Base-by-base conservation (phyloP, 2,797 vertebrate species). In the Coendou prehensilis region DNA sequence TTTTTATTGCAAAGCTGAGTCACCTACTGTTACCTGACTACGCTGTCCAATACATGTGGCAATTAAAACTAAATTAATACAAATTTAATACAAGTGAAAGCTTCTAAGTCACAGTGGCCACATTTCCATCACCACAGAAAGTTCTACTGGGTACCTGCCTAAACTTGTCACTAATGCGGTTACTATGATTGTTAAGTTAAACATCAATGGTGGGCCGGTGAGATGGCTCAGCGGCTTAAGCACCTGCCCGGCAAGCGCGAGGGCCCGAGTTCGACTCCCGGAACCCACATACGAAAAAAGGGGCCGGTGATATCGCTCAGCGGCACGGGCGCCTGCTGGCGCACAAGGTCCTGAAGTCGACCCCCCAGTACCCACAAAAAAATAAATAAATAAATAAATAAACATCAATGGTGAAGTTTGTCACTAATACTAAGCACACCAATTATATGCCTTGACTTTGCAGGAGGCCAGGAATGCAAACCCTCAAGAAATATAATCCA, bases 11-110 rank as follows among this genome's bases (percentile, higher is more conserved):
- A 52, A 18, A 54, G 30, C 41, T 2, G 10, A 56, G 47, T 87
- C 54, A 9, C 83, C 22, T 26, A 23, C 30, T 64, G 1, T 80
- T 37, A 87, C 37, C 26, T 37, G 5, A 54, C 61, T 45, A 41
- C 6, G 2, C 11, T n/a, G 22, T 15, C 15, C 8, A n/a, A 13
- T 2, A 61, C 26, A 30, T 6, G 4, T 54, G 10, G 8, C 17
- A 22, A 33, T 47, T n/a, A 41, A 75, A 14, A 28, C 57, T 63
- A 71, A 20, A 69, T 78, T 50, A 18, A 57, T 41, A 30, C 61
- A 26, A 76, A 86, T 71, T 92, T 14, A 4, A 50, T 61, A 26
- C 73, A 83, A 78, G 22, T 6, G 8, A 57, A 73, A 45, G 56
- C 45, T 67, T 20, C 14, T 85, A 54, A 50, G 67, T 71, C 54